Percentiles rank a stretch among this genome's conserved stretches.
Conservation (phyloP, 2,888 invertebrate species). For the Deilephila elpenor region DNA sequence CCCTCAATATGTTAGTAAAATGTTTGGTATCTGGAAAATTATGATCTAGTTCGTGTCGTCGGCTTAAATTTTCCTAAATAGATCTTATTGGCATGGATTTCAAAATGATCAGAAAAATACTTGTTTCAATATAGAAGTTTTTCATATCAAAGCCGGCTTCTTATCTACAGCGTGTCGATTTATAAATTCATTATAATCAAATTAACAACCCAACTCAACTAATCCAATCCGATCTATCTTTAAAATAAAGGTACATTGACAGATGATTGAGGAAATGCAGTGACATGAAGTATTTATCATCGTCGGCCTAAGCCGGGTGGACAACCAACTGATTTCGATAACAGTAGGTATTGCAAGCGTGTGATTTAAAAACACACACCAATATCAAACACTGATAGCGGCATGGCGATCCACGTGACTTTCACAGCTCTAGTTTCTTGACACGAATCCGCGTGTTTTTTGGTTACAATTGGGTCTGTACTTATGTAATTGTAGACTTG, state of each 20-base stretch:
- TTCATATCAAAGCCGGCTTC: too few relatives aligned
- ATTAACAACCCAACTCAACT: background rate
- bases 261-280: slow-evolving; percentile 33
- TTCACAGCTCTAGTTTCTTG: background rate
- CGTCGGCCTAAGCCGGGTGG: slow-evolving; percentile 37
- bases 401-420: slow-evolving; percentile 55
- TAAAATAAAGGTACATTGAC: background rate
- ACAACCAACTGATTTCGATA: slow-evolving; percentile 41
- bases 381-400: slow-evolving; percentile 27
- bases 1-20: background rate
- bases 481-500: background rate
- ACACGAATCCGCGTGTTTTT: background rate
- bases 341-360: slow-evolving; percentile 48
- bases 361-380: slow-evolving; percentile 41
- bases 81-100: too few relatives aligned
- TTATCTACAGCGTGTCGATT: too few relatives aligned
- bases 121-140: too few relatives aligned
- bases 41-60: too few relatives aligned
- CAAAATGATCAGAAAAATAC: too few relatives aligned
- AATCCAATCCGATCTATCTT: background rate
- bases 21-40: too few relatives aligned
- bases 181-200: background rate
- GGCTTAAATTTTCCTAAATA: too few relatives aligned
- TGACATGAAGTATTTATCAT: slow-evolving; percentile 45
- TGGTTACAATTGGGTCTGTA: background rate